Evolutionary conservation across 2,797 vertebrate species (phyloP), one percentile per base, ranked within the genome.

Genomic region (Halcyon leucocephala): DNA sequence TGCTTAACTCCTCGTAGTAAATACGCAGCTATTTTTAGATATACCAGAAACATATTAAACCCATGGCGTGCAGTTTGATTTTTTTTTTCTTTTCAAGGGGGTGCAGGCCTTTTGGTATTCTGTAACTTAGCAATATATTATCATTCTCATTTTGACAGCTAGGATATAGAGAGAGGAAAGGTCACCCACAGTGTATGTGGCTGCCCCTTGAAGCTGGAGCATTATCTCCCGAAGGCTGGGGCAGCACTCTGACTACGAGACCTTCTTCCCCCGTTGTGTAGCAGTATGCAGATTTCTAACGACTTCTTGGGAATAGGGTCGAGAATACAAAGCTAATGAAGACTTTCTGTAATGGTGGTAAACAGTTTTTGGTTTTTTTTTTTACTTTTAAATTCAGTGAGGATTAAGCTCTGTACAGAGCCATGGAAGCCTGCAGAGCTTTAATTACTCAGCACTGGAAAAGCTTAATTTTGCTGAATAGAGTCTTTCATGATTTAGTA

Each of bases 391-490:
- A 65, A 85, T 95, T 96, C 41, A 39, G 24, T 22, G 7, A 69
- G 51, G 78, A 80, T 94, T 86, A 91, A 86, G 14, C 70, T 82
- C 80, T 19, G 3, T 60, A 20, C 35, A 71, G 49, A 90, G 35
- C 48, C n/a, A 26, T 14, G 44, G 80, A 93, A 95, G 28, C 70
- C 77, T 89, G 55, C 22, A 73, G 66, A 89, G 73, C 77, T 89
- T 94, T 96, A 96, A 96, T 89, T 96, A 74, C 87, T 91, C 71
- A 89, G 65, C 70, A 54, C 17, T 84, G 61, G 77, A 79, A 91
- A 91, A 94, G 52, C 60, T 94, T 90, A 1, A 5, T 89, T 94
- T 93, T 95, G 67, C 69, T 60, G 44, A 48, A 72, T 39, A 58
- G 42, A 33, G 25, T 17, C 15, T 49, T 57, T 64, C 26, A 49